phyloP scores from a whole-genome alignment of 2,888 invertebrate species.

The Actias luna region DNA sequence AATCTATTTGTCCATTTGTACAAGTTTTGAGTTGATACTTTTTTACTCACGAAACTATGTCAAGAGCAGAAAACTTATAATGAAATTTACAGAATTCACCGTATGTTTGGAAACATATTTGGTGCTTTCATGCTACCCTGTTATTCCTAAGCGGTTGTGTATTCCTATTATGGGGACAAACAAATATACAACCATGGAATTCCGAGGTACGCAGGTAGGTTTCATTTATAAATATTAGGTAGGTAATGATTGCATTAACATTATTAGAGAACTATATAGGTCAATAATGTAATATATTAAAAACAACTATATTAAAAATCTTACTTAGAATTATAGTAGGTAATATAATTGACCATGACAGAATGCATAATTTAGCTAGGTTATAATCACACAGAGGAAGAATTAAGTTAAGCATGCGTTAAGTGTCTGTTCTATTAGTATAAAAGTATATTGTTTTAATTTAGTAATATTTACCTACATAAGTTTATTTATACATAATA shows the following conservation, averaged over 20 bases:
- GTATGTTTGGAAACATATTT: conserved; percentile 66
- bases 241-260: neutral
- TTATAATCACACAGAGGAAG: neutral
- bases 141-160: conserved; percentile 58
- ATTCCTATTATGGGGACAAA: conserved; percentile 69
- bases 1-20: neutral
- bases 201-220: conserved; percentile 26
- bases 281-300: too few relatives aligned
- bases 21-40: neutral
- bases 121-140: conserved; percentile 68
- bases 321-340: too few relatives aligned
- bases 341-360: neutral
- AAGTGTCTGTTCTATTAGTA: too few relatives aligned
- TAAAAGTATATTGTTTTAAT: too few relatives aligned
- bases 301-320: too few relatives aligned
- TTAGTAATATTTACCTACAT: too few relatives aligned
- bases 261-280: neutral
- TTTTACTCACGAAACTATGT: neutral
- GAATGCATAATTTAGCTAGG: neutral
- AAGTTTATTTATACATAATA: too few relatives aligned
- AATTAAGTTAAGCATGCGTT: too few relatives aligned
- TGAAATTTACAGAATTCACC: conserved; percentile 48
- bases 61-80: neutral
- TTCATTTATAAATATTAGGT: neutral
- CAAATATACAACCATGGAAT: conserved; percentile 65